Evolutionary conservation across 2,888 invertebrate species (phyloP).

Genomic region (Caenorhabditis becei): DNA sequence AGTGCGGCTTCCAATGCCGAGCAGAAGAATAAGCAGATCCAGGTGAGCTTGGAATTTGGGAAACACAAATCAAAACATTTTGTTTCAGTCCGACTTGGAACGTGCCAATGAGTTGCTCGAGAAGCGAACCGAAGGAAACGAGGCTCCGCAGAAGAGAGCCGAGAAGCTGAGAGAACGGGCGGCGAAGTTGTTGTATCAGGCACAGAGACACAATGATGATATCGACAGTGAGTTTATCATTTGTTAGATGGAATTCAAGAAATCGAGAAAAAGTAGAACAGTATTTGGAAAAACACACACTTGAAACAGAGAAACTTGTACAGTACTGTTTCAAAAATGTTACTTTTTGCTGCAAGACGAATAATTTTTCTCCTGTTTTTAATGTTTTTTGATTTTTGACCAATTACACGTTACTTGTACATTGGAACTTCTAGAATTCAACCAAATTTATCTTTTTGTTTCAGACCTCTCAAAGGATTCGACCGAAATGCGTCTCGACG

Average conservation of each 20-base stretch:
- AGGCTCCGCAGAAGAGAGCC: conserved; percentile 77
- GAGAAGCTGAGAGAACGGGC: conserved; percentile 74
- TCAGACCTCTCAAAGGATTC: conserved; percentile 76
- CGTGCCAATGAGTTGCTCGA: conserved; percentile 73
- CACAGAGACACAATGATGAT: conserved; percentile 76
- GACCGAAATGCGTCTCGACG: conserved; percentile 75
- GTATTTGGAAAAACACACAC: too few species aligned
- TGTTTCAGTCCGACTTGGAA: conserved; percentile 76
- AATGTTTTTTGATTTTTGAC: too few species aligned
- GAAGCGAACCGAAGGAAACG: conserved; percentile 76
- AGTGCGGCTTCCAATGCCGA: conserved; percentile 67
- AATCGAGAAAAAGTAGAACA: too few species aligned
- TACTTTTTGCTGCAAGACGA: too few species aligned
- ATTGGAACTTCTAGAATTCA: not conserved
- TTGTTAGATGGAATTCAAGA: not conserved
- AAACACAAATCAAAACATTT: conserved; percentile 10
- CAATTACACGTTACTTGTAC: too few species aligned
- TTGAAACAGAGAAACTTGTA: too few species aligned
- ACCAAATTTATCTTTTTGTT: conserved; percentile 38
- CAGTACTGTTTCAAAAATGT: too few species aligned
- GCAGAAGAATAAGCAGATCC: conserved; percentile 67
- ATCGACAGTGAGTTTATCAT: conserved; percentile 68
- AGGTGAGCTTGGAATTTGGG: conserved; percentile 23
- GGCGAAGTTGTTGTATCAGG: conserved; percentile 76
- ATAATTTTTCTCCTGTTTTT: too few species aligned